Percentiles rank a stretch among this genome's conserved stretches.
Evolutionary conservation across 2,888 invertebrate species (phyloP).

Genomic region (Uropetala carovei): DNA sequence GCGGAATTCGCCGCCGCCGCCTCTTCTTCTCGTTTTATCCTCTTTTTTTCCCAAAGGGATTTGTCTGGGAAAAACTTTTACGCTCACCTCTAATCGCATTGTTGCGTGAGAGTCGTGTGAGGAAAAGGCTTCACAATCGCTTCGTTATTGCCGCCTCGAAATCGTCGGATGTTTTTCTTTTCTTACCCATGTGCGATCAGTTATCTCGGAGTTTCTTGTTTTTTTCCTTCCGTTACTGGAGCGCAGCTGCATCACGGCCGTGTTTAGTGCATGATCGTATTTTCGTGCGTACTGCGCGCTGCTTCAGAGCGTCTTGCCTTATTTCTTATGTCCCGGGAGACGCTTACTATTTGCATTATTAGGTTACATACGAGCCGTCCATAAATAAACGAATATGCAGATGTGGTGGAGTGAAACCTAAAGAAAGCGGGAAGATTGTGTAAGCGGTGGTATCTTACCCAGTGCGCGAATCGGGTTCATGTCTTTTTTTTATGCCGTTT

Average conservation of each 20-base stretch:
- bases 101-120: not conserved
- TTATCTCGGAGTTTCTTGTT: not conserved
- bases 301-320: not conserved
- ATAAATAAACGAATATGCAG: not conserved
- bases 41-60: not conserved
- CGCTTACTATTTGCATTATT: not conserved
- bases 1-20: too few relatives aligned
- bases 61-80: not conserved
- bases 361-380: not conserved
- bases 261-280: not conserved
- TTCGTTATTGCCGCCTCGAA: not conserved
- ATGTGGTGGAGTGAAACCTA: not conserved
- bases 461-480: not conserved
- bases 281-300: not conserved
- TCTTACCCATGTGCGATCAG: not conserved
- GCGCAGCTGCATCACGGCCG: not conserved
- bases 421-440: not conserved
- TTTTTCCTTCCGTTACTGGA: not conserved
- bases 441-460: not conserved
- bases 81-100: slow-evolving; percentile 22
- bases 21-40: not conserved
- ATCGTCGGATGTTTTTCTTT: not conserved
- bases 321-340: not conserved
- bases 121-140: not conserved
- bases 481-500: not conserved